Percentiles rank a stretch among this genome's conserved stretches.
These are phyloP conservation scores for Lissocephala sabroskyi DNA, from an alignment of 2,888 invertebrate species.

Conservation along the genomic window DNA sequence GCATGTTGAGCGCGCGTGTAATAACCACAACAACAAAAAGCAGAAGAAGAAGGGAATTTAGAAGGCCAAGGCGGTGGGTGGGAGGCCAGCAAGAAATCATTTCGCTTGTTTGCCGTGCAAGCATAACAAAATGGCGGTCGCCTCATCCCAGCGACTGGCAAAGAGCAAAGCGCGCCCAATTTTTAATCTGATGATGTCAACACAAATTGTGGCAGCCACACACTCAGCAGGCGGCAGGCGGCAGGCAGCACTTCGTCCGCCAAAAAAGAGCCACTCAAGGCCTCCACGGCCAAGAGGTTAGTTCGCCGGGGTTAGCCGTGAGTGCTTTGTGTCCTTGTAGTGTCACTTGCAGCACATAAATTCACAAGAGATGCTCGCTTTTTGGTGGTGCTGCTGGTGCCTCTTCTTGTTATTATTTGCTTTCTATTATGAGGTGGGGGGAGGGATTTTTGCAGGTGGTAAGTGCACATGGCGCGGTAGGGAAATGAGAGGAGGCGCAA, in stretches of 20 bases:
- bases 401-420: conserved; percentile 36
- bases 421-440: conserved; percentile 26
- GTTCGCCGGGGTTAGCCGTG: conserved; percentile 47
- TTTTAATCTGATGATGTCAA: conserved; percentile 65
- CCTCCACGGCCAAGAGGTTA: conserved; percentile 53
- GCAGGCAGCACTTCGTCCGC: background rate
- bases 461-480: too few species aligned
- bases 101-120: conserved; percentile 24
- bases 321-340: conserved; percentile 44
- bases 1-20: background rate
- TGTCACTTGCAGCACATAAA: conserved; percentile 58
- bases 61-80: conserved; percentile 5
- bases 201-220: conserved; percentile 54
- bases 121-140: conserved; percentile 6
- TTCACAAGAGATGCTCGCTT: conserved; percentile 18
- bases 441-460: too few species aligned
- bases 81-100: conserved; percentile 46
- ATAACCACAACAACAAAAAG: conserved; percentile 11
- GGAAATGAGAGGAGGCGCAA: too few species aligned
- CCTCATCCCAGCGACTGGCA: background rate
- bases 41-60: conserved; percentile 3
- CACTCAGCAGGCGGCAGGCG: conserved; percentile 21
- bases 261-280: conserved; percentile 50
- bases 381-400: conserved; percentile 14
- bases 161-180: conserved; percentile 35